Percentiles rank a stretch among this genome's conserved stretches.
Conservation (phyloP, 2,797 vertebrate genomes). For the Eptatretus atami region DNA sequence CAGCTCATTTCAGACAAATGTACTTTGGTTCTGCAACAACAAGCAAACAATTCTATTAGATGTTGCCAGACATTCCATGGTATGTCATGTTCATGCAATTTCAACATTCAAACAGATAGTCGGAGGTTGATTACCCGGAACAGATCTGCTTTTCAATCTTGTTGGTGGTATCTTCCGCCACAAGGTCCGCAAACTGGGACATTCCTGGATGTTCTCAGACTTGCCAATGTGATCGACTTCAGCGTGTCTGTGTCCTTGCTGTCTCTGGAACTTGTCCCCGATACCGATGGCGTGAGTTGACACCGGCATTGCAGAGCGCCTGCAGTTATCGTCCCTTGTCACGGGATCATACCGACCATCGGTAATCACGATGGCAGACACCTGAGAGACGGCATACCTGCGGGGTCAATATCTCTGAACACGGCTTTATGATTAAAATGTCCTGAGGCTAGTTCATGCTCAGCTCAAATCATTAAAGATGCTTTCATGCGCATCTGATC, state of each 20-base stretch:
- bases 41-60: conserved; percentile 7
- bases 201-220: conserved; percentile 35
- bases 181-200: conserved; percentile 65
- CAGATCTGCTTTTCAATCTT: conserved; percentile 52
- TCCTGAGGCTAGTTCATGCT: too few relatives aligned
- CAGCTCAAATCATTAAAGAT: too few relatives aligned
- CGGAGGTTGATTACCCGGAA: conserved; percentile 26
- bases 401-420: too few relatives aligned
- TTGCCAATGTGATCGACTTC: conserved; percentile 39
- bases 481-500: too few relatives aligned
- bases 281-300: conserved; percentile 70
- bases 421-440: too few relatives aligned
- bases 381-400: conserved; percentile 16
- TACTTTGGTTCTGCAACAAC: conserved; percentile 36
- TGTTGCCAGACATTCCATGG: too few relatives aligned
- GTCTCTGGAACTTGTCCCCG: conserved; percentile 68
- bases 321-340: conserved; percentile 40
- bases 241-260: conserved; percentile 48
- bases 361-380: conserved; percentile 74
- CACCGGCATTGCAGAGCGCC: conserved; percentile 30
- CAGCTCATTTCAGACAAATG: conserved; percentile 63
- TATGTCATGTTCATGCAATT: too few relatives aligned
- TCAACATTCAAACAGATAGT: too few relatives aligned
- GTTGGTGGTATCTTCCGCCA: conserved; percentile 75
- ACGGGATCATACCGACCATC: conserved; percentile 78